Evolutionary conservation across 1,140 invertebrate species (phyloP), one percentile per base, ranked within the genome.

Genomic region (Metopolophium dirhodum): DNA sequence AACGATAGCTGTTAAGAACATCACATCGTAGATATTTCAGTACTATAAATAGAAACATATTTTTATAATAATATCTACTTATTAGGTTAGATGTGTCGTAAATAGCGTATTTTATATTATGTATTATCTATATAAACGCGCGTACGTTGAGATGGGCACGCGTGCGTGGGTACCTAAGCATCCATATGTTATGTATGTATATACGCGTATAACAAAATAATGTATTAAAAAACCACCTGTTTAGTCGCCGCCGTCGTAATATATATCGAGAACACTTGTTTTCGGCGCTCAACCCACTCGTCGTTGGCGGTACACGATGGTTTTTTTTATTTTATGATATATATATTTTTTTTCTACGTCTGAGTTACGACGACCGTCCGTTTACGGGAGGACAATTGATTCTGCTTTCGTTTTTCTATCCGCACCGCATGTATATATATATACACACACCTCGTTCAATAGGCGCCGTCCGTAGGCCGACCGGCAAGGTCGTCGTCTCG

Each of bases 361-460:
- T 89, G 49, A 90, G 35, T 90, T 90, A 90, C 37, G 54, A 90
- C 37, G 7, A 61, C 26, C 88, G 54, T 90, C 88, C 37, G 88
- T 90, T 90, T 41, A 61, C 88, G 51, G 11, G 47, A 51, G 35
- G 47, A 92, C 91, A 92, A 85, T 92, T 85, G 91, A 92, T 92
- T 92, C 85, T 92, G 54, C 91, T 92, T 92, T 92, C 91, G 91
- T 92, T 92, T 85, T 92, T 37, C 82, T 85, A 35, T 83, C 47
- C 91, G 7, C 23, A 35, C 30, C 22, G 1, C n/a, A 7, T 68
- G 18, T n/a, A 68, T 68, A 68, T 61, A 68, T 68, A 68, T 30
- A 61, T 3, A 41, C 41, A 35, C 26, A 26, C 30, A 68, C 47
- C 61, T 30, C 30, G 61, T 82, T 41, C 61, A 92, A 49, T n/a